These are phyloP conservation scores for Brienomyrus brachyistius DNA, from an alignment of 2,113 vertebrate genomes.

Conservation along the genomic window DNA sequence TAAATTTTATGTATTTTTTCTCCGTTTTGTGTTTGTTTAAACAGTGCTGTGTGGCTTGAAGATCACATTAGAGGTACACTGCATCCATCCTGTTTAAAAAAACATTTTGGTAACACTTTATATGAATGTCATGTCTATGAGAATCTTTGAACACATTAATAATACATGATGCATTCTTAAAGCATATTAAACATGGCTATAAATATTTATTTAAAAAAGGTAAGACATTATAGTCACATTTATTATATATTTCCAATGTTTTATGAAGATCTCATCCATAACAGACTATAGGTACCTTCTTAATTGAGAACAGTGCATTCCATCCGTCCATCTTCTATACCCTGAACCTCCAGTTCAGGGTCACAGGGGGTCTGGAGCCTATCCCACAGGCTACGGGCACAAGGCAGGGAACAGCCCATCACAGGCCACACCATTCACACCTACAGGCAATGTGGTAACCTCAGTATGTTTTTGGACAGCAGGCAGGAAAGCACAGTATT, in stretches of 20 bases:
- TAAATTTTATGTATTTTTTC: neutral
- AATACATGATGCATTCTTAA: neutral
- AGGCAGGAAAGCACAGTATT: too few relatives aligned
- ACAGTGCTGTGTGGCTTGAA: neutral
- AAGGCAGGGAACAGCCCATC: too few relatives aligned
- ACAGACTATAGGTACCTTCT: neutral
- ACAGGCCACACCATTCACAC: too few relatives aligned
- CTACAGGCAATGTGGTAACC: too few relatives aligned
- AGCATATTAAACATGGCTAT: neutral
- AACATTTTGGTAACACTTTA: neutral
- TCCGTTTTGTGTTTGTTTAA: neutral
- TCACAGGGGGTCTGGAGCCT: too few relatives aligned
- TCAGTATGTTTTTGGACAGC: too few relatives aligned
- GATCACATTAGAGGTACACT: neutral
- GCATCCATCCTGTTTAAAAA: neutral
- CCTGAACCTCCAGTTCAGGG: too few relatives aligned
- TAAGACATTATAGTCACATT: neutral
- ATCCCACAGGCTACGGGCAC: too few relatives aligned
- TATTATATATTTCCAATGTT: neutral
- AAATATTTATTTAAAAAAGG: neutral
- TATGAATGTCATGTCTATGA: neutral
- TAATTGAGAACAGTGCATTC: neutral
- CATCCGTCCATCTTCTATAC: neutral
- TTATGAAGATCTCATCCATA: neutral
- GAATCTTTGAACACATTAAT: neutral